Percentiles rank a stretch among this genome's conserved stretches.
Conservation (phyloP, 2,888 invertebrate species). For the Baronia brevicornis region DNA sequence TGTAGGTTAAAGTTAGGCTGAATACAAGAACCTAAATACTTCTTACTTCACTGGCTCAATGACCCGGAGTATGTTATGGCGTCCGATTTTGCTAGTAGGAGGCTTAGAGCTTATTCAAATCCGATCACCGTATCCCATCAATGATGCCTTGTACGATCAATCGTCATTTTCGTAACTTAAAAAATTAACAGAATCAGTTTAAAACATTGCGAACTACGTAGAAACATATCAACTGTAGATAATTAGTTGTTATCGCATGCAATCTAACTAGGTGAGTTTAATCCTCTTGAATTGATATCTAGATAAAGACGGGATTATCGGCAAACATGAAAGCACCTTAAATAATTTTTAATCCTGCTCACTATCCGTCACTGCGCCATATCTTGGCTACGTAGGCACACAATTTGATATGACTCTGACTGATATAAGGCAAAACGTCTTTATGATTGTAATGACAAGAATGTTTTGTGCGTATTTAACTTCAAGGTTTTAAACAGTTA, state of each 20-base stretch:
- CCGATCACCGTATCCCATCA: no score
- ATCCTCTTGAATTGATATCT: conserved; percentile 70
- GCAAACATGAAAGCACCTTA: conserved; percentile 70
- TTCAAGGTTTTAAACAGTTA: no score
- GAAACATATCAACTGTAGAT: conserved; percentile 40
- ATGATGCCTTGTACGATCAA: conserved; percentile 12
- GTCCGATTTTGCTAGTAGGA: no score
- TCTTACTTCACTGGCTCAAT: no score
- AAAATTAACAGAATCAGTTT: conserved; percentile 9
- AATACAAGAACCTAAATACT: no score
- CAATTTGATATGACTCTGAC: conserved; percentile 31
- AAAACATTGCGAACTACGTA: conserved; percentile 17
- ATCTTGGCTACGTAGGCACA: conserved; percentile 51
- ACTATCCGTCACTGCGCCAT: conserved; percentile 51
- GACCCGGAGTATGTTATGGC: no score
- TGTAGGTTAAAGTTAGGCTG: no score
- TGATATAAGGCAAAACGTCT: conserved; percentile 30
- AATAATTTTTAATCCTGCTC: conserved; percentile 72
- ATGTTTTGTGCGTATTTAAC: no score
- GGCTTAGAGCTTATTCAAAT: no score
- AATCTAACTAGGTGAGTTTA: conserved; percentile 64
- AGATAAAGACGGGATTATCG: conserved; percentile 71
- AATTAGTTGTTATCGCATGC: conserved; percentile 62
- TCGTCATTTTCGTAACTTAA: conserved; percentile 8
- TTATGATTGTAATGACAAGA: conserved; percentile 25